phyloP scores from a whole-genome alignment of 1,140 invertebrate genomes.

The Phenacoccus solenopsis region DNA sequence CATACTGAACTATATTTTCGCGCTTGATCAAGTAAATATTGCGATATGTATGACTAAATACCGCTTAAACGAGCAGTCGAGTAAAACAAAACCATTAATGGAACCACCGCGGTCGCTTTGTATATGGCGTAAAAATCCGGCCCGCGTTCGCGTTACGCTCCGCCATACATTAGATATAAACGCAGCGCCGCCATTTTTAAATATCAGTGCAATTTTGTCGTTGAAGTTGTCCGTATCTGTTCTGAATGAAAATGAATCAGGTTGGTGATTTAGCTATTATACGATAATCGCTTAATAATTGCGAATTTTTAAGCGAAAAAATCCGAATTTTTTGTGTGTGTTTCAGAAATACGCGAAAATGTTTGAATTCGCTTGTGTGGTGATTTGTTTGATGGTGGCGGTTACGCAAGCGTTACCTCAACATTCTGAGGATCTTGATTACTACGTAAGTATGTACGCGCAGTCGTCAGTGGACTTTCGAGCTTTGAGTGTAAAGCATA shows the following conservation, averaged over 20 bases:
- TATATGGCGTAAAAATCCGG: background rate
- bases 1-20: constrained; percentile 10
- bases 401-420: background rate
- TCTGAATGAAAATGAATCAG: background rate
- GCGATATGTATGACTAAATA: constrained; percentile 18
- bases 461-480: too few relatives aligned
- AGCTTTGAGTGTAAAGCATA: too few relatives aligned
- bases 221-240: background rate
- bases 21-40: constrained; percentile 10
- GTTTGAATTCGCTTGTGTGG: background rate
- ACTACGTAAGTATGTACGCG: constrained; percentile 11
- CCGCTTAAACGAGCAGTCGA: background rate
- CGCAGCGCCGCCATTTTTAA: background rate
- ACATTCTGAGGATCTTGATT: background rate
- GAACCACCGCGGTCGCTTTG: background rate
- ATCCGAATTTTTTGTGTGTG: background rate
- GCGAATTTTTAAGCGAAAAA: too few relatives aligned
- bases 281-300: background rate
- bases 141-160: background rate
- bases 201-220: background rate
- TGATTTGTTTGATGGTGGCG: background rate
- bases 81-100: constrained; percentile 2
- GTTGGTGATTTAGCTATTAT: background rate
- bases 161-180: background rate
- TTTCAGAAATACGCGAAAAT: background rate